These are phyloP conservation scores for Petrolisthes cinctipes DNA, from an alignment of 2,888 invertebrate species.

Conservation along the genomic window DNA sequence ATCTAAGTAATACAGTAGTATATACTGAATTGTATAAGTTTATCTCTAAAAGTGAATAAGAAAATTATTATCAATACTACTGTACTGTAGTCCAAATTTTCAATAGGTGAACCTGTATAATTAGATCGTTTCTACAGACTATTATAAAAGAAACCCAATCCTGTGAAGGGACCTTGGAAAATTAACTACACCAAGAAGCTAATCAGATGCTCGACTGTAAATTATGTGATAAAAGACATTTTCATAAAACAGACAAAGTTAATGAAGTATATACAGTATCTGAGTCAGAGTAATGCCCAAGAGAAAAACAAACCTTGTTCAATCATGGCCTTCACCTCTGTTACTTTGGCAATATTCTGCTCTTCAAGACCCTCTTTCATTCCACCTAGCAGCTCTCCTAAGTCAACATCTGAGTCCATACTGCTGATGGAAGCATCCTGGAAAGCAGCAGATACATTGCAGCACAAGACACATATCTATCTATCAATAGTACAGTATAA, in stretches of 20 bases:
- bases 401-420: conserved; percentile 50
- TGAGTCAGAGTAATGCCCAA: too few species aligned
- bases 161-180: too few species aligned
- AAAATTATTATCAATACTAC: not conserved
- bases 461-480: not conserved
- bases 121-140: too few species aligned
- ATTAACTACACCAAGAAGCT: too few species aligned
- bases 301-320: conserved; percentile 45
- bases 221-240: too few species aligned
- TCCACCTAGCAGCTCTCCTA: conserved; percentile 40
- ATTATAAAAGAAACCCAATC: too few species aligned
- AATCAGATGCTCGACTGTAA: too few species aligned
- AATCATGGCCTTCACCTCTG: conserved; percentile 50
- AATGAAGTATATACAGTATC: too few species aligned
- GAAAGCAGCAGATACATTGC: not conserved
- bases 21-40: not conserved
- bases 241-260: too few species aligned
- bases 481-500: conserved; percentile 17
- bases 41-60: not conserved
- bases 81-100: too few species aligned
- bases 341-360: conserved; percentile 50
- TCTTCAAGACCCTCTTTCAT: conserved; percentile 49
- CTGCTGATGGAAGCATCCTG: conserved; percentile 56
- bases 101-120: too few species aligned
- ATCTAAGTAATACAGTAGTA: too few species aligned